phyloP scores from a whole-genome alignment of 2,888 invertebrate genomes.

The Diadegma fenestrale region DNA sequence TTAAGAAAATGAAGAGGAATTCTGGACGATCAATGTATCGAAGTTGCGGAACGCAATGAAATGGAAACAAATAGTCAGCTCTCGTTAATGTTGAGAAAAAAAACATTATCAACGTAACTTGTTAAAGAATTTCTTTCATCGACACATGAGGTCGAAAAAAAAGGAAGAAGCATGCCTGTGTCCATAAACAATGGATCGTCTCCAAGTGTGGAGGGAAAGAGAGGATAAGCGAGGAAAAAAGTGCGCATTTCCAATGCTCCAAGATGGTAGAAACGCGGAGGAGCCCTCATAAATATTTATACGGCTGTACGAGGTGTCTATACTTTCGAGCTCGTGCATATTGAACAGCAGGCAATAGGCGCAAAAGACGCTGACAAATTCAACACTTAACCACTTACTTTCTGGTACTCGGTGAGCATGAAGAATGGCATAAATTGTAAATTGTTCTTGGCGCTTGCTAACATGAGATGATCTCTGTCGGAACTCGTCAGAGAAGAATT shows the following conservation, averaged over 20 bases:
- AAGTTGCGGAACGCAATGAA: neutral
- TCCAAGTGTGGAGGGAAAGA: neutral
- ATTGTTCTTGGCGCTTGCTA: constrained; percentile 98
- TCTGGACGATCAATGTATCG: neutral
- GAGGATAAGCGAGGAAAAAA: constrained; percentile 7
- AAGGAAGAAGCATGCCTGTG: neutral
- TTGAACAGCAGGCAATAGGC: constrained; percentile 7
- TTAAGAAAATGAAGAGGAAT: neutral
- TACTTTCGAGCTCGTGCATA: constrained; percentile 20
- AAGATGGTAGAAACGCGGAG: constrained; percentile 14
- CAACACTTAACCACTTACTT: constrained; percentile 86
- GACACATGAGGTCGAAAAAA: neutral
- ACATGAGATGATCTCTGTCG: constrained; percentile 93
- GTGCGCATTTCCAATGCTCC: constrained; percentile 2
- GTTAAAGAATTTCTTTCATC: neutral
- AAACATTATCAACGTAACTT: neutral
- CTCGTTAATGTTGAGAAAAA: neutral
- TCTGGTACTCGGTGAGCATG: constrained; percentile 98
- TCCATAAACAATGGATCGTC: constrained; percentile 22
- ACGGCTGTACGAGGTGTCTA: constrained; percentile 46
- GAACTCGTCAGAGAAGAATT: constrained; percentile 91
- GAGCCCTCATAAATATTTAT: constrained; percentile 76
- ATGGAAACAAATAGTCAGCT: neutral
- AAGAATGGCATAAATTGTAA: constrained; percentile 98
- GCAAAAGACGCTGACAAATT: neutral